These are phyloP conservation scores for Catagonus wagneri DNA, from an alignment of 2,113 vertebrate genomes.

Conservation along the genomic window DNA sequence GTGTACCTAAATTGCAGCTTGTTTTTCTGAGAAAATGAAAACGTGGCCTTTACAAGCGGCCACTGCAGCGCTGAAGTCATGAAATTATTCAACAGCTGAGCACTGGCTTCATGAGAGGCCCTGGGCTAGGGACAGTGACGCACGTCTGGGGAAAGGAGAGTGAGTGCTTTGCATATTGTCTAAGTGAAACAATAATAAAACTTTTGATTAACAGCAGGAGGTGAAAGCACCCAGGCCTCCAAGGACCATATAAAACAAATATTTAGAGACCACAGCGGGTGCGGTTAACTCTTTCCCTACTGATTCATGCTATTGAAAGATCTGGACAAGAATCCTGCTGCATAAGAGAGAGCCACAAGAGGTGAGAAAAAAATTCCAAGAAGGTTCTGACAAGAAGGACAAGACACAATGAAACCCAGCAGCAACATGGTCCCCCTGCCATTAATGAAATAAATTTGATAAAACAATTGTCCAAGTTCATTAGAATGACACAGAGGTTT, in stretches of 20 bases:
- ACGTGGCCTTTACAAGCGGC: constrained; percentile 30
- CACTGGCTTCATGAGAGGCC: constrained; percentile 20
- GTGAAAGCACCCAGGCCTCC: background rate
- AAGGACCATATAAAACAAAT: constrained; percentile 56
- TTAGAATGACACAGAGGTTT: constrained; percentile 2
- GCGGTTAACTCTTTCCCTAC: constrained; percentile 49
- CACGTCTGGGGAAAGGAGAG: background rate
- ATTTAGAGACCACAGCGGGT: background rate
- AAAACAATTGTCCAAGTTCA: constrained; percentile 15
- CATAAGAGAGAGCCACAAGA: background rate
- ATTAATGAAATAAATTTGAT: constrained; percentile 33
- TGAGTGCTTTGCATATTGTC: constrained; percentile 54
- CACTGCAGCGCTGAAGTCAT: constrained; percentile 45
- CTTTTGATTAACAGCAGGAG: constrained; percentile 61
- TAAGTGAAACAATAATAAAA: constrained; percentile 66
- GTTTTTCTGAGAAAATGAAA: constrained; percentile 70
- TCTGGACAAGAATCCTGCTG: background rate
- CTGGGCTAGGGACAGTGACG: constrained; percentile 30
- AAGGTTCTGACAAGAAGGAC: background rate
- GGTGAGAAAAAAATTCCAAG: background rate
- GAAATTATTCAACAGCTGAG: constrained; percentile 75
- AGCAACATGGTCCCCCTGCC: background rate
- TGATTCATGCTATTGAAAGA: constrained; percentile 27
- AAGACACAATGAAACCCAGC: constrained; percentile 34
- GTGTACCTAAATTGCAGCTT: constrained; percentile 71